These are phyloP conservation scores for Lydus trimaculatus DNA, from an alignment of 2,888 invertebrate genomes.

Conservation along the genomic window DNA sequence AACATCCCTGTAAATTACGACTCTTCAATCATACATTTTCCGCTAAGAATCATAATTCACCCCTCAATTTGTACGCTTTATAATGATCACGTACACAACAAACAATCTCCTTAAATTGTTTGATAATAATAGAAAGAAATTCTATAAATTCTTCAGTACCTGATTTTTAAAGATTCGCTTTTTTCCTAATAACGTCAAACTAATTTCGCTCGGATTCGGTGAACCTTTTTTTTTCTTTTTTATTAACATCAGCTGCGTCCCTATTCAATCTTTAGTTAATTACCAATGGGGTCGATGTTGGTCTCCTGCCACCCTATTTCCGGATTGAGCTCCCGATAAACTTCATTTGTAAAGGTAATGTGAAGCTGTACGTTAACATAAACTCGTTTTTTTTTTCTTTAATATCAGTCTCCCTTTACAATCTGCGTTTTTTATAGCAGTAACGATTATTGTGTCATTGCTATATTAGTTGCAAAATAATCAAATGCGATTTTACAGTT, in stretches of 20 bases:
- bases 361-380: constrained; percentile 16
- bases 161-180: constrained; percentile 5
- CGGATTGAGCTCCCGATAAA: constrained; percentile 22
- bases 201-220: constrained; percentile 1
- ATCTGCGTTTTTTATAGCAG: constrained; percentile 10
- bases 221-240: constrained; percentile 16
- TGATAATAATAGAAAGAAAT: constrained; percentile 5
- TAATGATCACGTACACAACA: neutral
- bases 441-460: constrained; percentile 12
- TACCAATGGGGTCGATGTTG: constrained; percentile 18
- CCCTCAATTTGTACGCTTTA: neutral
- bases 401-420: constrained; percentile 17
- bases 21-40: constrained; percentile 5
- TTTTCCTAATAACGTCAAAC: constrained; percentile 6
- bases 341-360: constrained; percentile 28
- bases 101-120: neutral
- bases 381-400: constrained; percentile 15
- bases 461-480: neutral
- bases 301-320: constrained; percentile 14
- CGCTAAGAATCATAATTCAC: neutral
- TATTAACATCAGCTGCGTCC: constrained; percentile 21
- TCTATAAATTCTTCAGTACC: constrained; percentile 8
- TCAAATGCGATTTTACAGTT: constrained; percentile 10
- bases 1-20: neutral
- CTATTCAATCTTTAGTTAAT: constrained; percentile 29